Evolutionary conservation across 2,113 vertebrate species (phyloP).

Genomic region (Clarias macrocephalus): DNA sequence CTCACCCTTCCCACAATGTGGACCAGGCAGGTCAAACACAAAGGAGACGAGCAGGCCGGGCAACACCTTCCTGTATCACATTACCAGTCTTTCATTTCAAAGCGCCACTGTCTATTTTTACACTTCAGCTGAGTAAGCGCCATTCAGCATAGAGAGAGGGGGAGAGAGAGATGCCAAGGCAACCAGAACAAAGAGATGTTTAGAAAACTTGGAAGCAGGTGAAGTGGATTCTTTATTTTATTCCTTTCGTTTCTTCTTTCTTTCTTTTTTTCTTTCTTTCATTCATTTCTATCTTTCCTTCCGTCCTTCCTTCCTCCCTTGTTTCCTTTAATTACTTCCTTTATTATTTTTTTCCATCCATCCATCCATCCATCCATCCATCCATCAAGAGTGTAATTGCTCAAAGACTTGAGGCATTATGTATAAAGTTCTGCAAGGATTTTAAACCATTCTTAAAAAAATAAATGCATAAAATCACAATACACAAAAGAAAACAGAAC

Average conservation of each 20-base stretch:
- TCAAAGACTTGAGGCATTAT: not conserved
- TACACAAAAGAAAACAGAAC: too few species aligned
- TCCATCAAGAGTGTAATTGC: not conserved
- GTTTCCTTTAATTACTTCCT: not conserved
- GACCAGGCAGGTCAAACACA: conserved; percentile 66
- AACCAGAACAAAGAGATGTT: conserved; percentile 34
- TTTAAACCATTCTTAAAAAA: not conserved
- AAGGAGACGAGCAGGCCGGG: conserved; percentile 66
- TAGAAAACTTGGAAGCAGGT: conserved; percentile 31
- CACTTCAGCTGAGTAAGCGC: conserved; percentile 56
- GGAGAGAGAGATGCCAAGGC: not conserved
- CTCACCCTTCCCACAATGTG: conserved; percentile 56
- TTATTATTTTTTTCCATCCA: conserved; percentile 29
- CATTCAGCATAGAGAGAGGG: not conserved
- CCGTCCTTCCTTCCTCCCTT: not conserved
- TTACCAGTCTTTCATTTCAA: conserved; percentile 65
- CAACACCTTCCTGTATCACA: conserved; percentile 68
- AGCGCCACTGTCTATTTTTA: conserved; percentile 66
- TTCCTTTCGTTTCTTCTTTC: conserved; percentile 54
- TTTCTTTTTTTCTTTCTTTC: not conserved
- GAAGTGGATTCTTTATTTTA: conserved; percentile 32
- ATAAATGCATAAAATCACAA: not conserved
- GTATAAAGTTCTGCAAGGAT: not conserved
- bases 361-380: not conserved
- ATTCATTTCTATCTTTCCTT: not conserved